A percentile compares a stretch with the other conserved stretches of the same genome.
Conservation (phyloP, 2,113 vertebrate species). For the Salvelinus fontinalis region DNA sequence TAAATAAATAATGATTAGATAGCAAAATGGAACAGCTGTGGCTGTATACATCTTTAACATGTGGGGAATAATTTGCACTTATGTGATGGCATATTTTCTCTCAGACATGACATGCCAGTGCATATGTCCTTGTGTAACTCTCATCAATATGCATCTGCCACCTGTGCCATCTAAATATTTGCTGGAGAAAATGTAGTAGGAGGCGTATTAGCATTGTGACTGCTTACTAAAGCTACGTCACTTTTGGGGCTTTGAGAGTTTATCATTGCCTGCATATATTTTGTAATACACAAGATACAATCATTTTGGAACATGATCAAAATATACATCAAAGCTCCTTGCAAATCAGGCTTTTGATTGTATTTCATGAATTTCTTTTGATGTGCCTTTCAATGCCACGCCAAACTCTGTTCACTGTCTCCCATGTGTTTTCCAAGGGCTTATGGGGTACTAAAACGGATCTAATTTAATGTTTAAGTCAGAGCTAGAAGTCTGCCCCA, state of each 20-base stretch:
- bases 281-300: slow-evolving; percentile 54
- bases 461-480: slow-evolving; percentile 49
- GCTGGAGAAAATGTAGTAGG: background rate
- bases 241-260: slow-evolving; percentile 27
- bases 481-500: slow-evolving; percentile 38
- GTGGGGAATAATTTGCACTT: too few species aligned
- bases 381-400: slow-evolving; percentile 73
- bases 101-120: background rate
- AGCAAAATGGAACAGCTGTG: too few species aligned
- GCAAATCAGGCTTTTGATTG: slow-evolving; percentile 59
- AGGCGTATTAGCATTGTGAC: background rate
- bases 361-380: slow-evolving; percentile 66
- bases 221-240: slow-evolving; percentile 29
- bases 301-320: slow-evolving; percentile 47
- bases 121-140: background rate
- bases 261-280: slow-evolving; percentile 38
- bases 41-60: too few species aligned
- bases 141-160: slow-evolving; percentile 19
- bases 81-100: background rate
- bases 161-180: slow-evolving; percentile 22
- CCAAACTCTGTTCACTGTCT: slow-evolving; percentile 34
- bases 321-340: slow-evolving; percentile 70
- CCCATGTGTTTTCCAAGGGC: slow-evolving; percentile 39
- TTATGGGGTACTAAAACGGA: slow-evolving; percentile 54
- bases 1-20: too few species aligned